Percentiles rank a stretch among this genome's conserved stretches.
phyloP scores from a whole-genome alignment of 2,113 vertebrate genomes.

The Lepus americanus region DNA sequence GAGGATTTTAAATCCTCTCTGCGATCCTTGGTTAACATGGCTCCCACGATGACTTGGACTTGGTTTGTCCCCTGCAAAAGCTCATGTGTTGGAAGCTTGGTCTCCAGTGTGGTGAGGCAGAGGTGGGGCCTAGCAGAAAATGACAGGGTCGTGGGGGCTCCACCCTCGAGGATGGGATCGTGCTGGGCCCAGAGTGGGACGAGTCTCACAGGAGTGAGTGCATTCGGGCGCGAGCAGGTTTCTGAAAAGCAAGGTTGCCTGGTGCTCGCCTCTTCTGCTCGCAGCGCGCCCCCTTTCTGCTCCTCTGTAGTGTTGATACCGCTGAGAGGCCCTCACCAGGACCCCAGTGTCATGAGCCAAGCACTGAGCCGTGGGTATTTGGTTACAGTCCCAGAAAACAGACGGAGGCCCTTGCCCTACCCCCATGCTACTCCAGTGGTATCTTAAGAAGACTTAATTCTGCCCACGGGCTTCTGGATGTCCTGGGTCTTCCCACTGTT shows the following conservation, averaged over 20 bases:
- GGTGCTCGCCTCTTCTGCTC: not conserved
- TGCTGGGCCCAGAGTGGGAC: not conserved
- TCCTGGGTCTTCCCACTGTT: not conserved
- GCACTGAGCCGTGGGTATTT: not conserved
- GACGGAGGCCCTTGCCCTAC: too few species aligned
- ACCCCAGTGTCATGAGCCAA: not conserved
- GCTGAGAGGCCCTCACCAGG: not conserved
- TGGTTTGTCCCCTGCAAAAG: not conserved
- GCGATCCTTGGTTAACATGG: not conserved
- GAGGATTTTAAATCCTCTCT: not conserved
- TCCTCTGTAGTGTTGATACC: not conserved
- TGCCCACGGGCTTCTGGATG: not conserved
- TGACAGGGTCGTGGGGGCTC: not conserved
- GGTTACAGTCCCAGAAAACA: not conserved
- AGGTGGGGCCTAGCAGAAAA: not conserved
- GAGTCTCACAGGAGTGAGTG: not conserved
- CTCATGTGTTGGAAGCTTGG: not conserved
- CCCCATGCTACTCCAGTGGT: not conserved
- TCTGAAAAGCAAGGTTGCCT: not conserved
- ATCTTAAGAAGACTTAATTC: not conserved
- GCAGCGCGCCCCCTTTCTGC: not conserved
- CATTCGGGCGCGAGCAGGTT: not conserved
- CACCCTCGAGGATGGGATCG: not conserved
- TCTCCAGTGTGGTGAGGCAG: not conserved
- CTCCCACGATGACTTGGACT: not conserved